Evolutionary conservation across 2,797 vertebrate genomes (phyloP).

Genomic region (Phaenicophaeus curvirostris): DNA sequence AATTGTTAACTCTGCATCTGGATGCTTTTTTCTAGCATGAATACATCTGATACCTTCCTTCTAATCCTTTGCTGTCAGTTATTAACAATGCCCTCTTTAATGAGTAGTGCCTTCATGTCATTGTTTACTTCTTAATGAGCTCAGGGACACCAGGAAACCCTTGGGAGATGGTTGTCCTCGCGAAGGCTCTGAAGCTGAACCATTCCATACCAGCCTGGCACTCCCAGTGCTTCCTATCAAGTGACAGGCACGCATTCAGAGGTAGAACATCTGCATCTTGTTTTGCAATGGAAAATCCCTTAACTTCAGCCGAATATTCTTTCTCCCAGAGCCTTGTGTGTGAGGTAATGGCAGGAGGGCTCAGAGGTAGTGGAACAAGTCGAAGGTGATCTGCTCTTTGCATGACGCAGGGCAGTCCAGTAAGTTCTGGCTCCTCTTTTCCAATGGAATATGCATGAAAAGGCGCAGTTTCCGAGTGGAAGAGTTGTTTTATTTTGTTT

Average conservation of each 20-base stretch:
- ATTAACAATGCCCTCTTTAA: neutral
- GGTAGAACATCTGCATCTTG: constrained; percentile 58
- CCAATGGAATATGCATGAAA: neutral
- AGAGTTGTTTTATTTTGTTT: constrained; percentile 13
- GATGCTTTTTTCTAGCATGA: neutral
- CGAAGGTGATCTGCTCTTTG: constrained; percentile 41
- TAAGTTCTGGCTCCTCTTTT: constrained; percentile 12
- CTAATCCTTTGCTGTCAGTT: neutral
- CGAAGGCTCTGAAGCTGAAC: constrained; percentile 18
- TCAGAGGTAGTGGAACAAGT: neutral
- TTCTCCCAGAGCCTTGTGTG: neutral
- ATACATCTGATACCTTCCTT: neutral
- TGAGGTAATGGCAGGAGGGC: neutral
- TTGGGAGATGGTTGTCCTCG: neutral
- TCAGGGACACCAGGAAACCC: neutral
- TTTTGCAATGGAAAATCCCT: constrained; percentile 47
- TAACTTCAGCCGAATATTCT: neutral
- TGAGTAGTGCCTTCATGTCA: neutral
- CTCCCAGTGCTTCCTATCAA: constrained; percentile 27
- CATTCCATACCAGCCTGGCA: constrained; percentile 7
- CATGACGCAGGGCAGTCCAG: neutral
- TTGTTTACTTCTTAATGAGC: constrained; percentile 44
- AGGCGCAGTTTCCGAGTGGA: neutral
- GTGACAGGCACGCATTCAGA: neutral
- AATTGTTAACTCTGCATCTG: neutral